phyloP scores from a whole-genome alignment of 92 coral and sea anemone species.

The Virgularia gustaviana region DNA sequence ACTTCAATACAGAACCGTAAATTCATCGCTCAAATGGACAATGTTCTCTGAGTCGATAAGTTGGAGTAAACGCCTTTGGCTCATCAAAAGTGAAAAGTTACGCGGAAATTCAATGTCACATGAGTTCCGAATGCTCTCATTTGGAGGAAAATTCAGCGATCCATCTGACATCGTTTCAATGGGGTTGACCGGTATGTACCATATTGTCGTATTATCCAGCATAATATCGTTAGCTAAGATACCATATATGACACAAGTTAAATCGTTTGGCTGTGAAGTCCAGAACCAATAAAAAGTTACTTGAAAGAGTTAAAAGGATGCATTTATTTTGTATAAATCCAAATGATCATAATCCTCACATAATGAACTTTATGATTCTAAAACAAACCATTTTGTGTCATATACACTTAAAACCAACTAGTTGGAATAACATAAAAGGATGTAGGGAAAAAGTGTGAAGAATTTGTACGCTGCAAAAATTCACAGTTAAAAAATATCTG shows the following conservation, averaged over 20 bases:
- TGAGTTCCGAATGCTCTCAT: slow-evolving; percentile 86
- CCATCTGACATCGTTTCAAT: slow-evolving; percentile 76
- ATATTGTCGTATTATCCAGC: too few relatives aligned
- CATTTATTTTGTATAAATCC: background rate
- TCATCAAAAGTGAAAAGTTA: slow-evolving; percentile 55
- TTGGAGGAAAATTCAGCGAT: slow-evolving; percentile 63
- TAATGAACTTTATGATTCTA: too few relatives aligned
- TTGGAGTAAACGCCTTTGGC: slow-evolving; percentile 48
- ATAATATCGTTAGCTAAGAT: too few relatives aligned
- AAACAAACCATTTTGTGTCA: too few relatives aligned
- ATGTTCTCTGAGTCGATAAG: slow-evolving; percentile 52
- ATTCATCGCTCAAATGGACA: slow-evolving; percentile 63
- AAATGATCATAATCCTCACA: too few relatives aligned
- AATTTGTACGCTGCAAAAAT: too few relatives aligned
- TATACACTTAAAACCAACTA: too few relatives aligned
- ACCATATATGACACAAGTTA: too few relatives aligned
- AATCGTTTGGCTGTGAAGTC: background rate
- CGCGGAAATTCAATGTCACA: slow-evolving; percentile 59
- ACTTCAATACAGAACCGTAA: slow-evolving; percentile 68
- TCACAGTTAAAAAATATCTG: too few relatives aligned
- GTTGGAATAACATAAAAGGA: too few relatives aligned
- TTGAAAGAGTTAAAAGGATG: background rate
- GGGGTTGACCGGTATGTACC: slow-evolving; percentile 67
- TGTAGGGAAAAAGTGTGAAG: too few relatives aligned
- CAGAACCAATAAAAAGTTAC: background rate